These are phyloP conservation scores for Tinea trinotella DNA, from an alignment of 2,888 invertebrate species.

Conservation along the genomic window DNA sequence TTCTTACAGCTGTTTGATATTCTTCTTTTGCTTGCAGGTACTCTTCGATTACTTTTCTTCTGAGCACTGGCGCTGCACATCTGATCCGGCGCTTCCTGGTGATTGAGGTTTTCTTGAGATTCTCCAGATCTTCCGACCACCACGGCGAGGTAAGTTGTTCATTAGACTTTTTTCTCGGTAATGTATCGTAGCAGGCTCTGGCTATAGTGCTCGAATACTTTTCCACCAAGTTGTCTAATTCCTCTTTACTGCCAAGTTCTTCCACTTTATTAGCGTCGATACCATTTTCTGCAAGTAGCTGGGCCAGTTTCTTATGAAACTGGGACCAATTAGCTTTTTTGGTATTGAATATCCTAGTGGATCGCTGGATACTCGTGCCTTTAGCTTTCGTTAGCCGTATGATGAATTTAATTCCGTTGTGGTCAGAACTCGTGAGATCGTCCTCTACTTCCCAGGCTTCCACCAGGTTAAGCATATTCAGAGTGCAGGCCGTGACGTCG, in stretches of 20 bases:
- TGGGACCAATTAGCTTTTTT: constrained; percentile 22
- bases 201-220: neutral
- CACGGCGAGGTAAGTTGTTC: neutral
- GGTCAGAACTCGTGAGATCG: constrained; percentile 21
- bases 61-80: too few relatives aligned
- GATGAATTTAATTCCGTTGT: constrained; percentile 20
- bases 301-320: neutral
- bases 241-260: neutral
- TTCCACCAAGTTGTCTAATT: neutral
- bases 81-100: neutral
- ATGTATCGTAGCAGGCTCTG: neutral
- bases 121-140: neutral
- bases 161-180: neutral
- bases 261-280: neutral
- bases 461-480: constrained; percentile 16
- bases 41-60: too few relatives aligned
- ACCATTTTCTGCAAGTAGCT: neutral
- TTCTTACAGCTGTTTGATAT: too few relatives aligned
- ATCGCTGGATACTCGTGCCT: constrained; percentile 16
- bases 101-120: neutral
- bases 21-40: too few relatives aligned
- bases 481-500: constrained; percentile 13
- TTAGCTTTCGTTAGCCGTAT: constrained; percentile 15
- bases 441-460: constrained; percentile 20
- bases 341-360: constrained; percentile 21